phyloP scores from a whole-genome alignment of 2,113 vertebrate genomes.

The Vicugna pacos region DNA sequence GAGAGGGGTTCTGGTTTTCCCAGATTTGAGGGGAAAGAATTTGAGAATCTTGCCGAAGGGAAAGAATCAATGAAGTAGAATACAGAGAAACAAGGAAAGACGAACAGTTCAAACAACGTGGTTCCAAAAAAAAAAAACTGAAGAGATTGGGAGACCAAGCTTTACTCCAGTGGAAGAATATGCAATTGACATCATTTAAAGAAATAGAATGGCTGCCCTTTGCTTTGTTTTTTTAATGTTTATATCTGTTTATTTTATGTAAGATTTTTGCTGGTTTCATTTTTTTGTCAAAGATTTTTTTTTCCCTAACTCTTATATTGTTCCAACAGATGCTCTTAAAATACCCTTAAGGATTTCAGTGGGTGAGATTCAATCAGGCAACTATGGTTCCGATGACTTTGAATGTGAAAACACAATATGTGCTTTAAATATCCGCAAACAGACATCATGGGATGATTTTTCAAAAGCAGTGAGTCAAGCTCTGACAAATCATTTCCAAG shows the following conservation, averaged over 20 bases:
- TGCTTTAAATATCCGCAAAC: slow-evolving; percentile 88
- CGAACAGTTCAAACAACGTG: not conserved
- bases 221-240: slow-evolving; percentile 38
- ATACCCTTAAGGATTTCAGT: slow-evolving; percentile 89
- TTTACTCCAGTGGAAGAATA: not conserved
- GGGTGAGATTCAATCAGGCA: slow-evolving; percentile 84
- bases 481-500: slow-evolving; percentile 90
- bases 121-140: slow-evolving; percentile 21
- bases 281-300: not conserved
- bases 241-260: not conserved
- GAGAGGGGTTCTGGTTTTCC: not conserved
- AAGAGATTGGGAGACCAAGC: not conserved
- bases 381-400: slow-evolving; percentile 84
- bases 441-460: slow-evolving; percentile 91
- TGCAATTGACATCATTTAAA: slow-evolving; percentile 9
- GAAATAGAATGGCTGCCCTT: not conserved
- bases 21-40: not conserved
- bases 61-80: not conserved
- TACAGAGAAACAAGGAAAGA: not conserved
- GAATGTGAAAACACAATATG: slow-evolving; percentile 89
- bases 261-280: not conserved
- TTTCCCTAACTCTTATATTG: slow-evolving; percentile 67
- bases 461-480: slow-evolving; percentile 89
- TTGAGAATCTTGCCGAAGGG: not conserved
- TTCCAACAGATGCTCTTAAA: slow-evolving; percentile 90